A percentile compares a stretch with the other conserved stretches of the same genome.
Evolutionary conservation across 2,113 vertebrate species (phyloP).

Genomic region (Tretioscincus oriximinensis): DNA sequence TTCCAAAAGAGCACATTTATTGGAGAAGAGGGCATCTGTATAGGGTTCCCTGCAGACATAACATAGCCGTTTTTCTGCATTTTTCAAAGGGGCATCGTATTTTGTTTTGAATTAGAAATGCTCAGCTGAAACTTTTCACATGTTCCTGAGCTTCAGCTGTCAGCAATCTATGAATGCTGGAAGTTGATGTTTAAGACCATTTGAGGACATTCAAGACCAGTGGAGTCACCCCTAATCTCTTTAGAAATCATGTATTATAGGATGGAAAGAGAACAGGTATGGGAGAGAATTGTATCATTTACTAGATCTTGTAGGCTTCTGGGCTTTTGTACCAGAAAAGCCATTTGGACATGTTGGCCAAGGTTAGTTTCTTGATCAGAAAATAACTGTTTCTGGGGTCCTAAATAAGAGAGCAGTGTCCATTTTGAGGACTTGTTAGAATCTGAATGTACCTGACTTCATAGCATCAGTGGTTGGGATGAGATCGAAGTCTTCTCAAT

Average conservation of each 20-base stretch:
- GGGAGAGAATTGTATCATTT: too few relatives aligned
- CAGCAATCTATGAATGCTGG: background rate
- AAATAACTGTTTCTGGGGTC: too few relatives aligned
- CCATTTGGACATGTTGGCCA: too few relatives aligned
- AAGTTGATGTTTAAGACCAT: background rate
- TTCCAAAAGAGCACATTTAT: background rate
- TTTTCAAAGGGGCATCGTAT: background rate
- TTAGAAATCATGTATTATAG: background rate
- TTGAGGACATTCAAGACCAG: too few relatives aligned
- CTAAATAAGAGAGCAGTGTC: background rate
- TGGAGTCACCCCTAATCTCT: background rate
- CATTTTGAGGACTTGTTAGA: too few relatives aligned
- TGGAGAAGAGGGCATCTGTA: background rate
- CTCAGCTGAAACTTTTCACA: background rate
- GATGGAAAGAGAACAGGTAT: background rate
- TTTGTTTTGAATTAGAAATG: too few relatives aligned
- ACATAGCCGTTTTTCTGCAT: background rate
- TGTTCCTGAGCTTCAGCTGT: background rate
- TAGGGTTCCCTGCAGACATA: background rate
- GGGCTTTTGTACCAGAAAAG: too few relatives aligned
- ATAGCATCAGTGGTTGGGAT: background rate
- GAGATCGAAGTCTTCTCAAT: background rate
- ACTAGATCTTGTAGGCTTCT: too few relatives aligned
- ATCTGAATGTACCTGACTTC: background rate
- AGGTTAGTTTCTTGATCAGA: background rate